Base-by-base conservation (phyloP, 2,888 invertebrate genomes). In the Philonicus albiceps region DNA sequence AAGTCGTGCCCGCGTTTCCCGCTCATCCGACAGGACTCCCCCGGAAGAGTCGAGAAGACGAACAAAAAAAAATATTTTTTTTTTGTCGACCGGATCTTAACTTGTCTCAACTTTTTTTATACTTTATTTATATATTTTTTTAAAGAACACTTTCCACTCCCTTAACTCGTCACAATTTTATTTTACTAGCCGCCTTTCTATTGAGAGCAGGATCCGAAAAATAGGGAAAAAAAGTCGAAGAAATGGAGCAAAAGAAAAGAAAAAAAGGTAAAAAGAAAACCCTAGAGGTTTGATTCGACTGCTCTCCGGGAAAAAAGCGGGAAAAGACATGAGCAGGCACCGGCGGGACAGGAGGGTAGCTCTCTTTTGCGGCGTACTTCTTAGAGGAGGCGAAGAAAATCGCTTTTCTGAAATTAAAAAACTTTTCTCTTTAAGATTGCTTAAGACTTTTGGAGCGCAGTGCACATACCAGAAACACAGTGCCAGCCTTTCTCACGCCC, bases 391-490 rank as follows among this genome's bases (percentile, higher is more conserved):
- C 27, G 34, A 64, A 37, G 64, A 78, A 40, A 78, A 83, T 83
- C 81, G 81, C 22, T 83, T 64, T 64, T 64, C 81, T 13, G 64
- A 83, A 83, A 64, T 83, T 64, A 83, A 83, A 83, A 83, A 83
- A 64, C 37, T 83, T 83, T 83, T 55, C 81, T 31, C 81, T 83
- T 83, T 83, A 83, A 83, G 37, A 81, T 83, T 83, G 81, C 34
- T 83, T 83, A 83, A 83, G 81, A 34, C 81, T 83, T 80, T 11
- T 64, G 22, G 22, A 64, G 37, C 31, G 31, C 43, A 34, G 3
- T 64, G 64, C 64, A 64, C 27, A 64, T 64, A 22, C 64, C 27
- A 64, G 1, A 64, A 19, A 22, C 64, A 64, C 22, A 40, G 16
- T 37, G 76, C 11, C 76, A 49, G 49, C 53, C 16, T 31, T 22